Percentiles rank a stretch among this genome's conserved stretches.
phyloP scores from a whole-genome alignment of 2,888 invertebrate species.

The Pyrrhosoma nymphula region DNA sequence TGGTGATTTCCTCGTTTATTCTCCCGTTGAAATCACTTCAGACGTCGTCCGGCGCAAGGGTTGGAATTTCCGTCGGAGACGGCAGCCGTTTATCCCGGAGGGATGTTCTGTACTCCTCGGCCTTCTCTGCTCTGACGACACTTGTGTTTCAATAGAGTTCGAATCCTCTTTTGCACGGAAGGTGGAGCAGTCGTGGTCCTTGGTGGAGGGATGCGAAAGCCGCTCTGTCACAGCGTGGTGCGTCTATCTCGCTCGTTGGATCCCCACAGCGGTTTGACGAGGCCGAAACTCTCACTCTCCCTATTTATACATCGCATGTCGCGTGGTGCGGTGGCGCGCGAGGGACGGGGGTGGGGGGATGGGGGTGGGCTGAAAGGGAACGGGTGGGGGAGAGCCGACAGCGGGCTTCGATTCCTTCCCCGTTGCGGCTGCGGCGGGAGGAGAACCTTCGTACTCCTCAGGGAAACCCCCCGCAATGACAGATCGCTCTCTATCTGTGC shows the following conservation, averaged over 20 bases:
- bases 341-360: neutral
- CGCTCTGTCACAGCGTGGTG: neutral
- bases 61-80: neutral
- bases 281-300: conserved; percentile 26
- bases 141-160: no score
- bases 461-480: neutral
- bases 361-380: neutral
- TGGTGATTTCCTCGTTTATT: neutral
- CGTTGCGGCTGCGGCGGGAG: neutral
- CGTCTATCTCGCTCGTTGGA: neutral
- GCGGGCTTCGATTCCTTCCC: neutral
- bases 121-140: no score
- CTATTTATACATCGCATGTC: neutral
- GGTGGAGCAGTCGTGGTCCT: no score
- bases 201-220: no score
- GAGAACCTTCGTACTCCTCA: neutral
- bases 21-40: neutral
- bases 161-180: no score
- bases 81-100: neutral
- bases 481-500: neutral
- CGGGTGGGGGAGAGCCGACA: neutral
- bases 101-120: neutral
- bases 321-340: neutral
- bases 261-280: neutral
- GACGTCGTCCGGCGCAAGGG: neutral